Evolutionary conservation across 2,113 vertebrate genomes (phyloP), one percentile per base, ranked within the genome.

Genomic region (Lepus timidus): DNA sequence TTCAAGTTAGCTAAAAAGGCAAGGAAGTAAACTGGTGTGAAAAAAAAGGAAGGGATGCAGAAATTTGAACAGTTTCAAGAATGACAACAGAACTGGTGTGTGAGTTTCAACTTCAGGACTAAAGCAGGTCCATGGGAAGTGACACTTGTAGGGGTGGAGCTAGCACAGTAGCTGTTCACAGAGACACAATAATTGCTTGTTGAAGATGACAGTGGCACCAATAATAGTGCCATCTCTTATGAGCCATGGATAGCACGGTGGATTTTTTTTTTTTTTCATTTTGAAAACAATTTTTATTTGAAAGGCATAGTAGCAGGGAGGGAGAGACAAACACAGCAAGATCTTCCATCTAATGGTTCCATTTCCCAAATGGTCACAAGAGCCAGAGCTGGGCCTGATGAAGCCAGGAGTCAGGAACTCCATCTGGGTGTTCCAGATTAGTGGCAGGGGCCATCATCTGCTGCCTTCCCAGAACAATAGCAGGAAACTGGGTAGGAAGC

Each of bases 1-100:
- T 96, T 86, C 36, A 87, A 81, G 71, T 76, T 87, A 92, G 85
- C 55, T 81, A 11, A 71, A 94, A 93, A 86, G 14, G 11, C 31
- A 71, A 79, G 79, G 92, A 93, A 91, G 65, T 86, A 91, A 90
- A 91, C 87, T 20, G 1, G 11, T 76, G n/a, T 84, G 52, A 75
- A 68, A 10, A 44, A 49, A 73, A 84, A 81, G 67, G 65, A 55
- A 10, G 83, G 84, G 65, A 19, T n/a, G 4, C 52, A 68, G 68
- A 93, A 90, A 79, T 80, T 51, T 91, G 61, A 93, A 76, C n/a
- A 91, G 68, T 75, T 95, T 9, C 51, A 9, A 22, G 31, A 76
- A 55, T 70, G 33, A 79, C 25, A 39, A 61, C 2, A 71, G 44
- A 67, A 64, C 9, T 44, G 65, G 27, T 27, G 36, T 0, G 1